Evolutionary conservation across 2,113 vertebrate genomes (phyloP), one percentile per base, ranked within the genome.

Genomic region (Stercorarius parasiticus): DNA sequence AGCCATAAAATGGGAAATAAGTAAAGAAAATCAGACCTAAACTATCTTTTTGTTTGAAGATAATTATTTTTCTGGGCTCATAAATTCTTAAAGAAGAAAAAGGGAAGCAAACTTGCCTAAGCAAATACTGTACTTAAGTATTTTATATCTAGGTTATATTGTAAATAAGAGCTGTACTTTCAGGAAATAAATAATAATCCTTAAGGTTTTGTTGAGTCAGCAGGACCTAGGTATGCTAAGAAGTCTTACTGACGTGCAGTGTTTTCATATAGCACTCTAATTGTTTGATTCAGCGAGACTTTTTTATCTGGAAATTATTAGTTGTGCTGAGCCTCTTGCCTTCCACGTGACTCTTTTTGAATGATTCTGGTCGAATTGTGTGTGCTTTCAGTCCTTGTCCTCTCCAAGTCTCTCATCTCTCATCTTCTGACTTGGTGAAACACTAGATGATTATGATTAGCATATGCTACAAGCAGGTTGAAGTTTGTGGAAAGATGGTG

Each of bases 401-500:
- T 77, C 13, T 84, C 30, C 30, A 40, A 8, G 40, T 56, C 20
- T 42, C 29, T 47, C 21, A 29, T 53, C 27, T 90, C 16, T 67
- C 19, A 11, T 22, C 25, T 73, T 27, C 59, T 6, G 11, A 15
- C 22, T 18, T 74, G 69, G 20, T 65, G 50, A 55, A 84, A 38
- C 32, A 7, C 11, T 50, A 1, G 17, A 2, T 38, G 15, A 11
- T 64, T 40, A 34, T 43, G 13, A 13, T 55, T 47, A 23, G 7
- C 16, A 11, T 36, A 3, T 0, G 0, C 19, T 36, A 10, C 5
- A 6, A 47, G 32, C 30, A 29, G 21, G 7, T 58, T 20, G 50
- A 55, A 66, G 25, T n/a, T 32, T 66, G 34, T 47, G 65, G 43
- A 47, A 76, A 58, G 36, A 30, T 11, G 18, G 5, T 18, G 23